phyloP scores from a whole-genome alignment of 2,888 invertebrate genomes.

The Xestia rhomboidea region DNA sequence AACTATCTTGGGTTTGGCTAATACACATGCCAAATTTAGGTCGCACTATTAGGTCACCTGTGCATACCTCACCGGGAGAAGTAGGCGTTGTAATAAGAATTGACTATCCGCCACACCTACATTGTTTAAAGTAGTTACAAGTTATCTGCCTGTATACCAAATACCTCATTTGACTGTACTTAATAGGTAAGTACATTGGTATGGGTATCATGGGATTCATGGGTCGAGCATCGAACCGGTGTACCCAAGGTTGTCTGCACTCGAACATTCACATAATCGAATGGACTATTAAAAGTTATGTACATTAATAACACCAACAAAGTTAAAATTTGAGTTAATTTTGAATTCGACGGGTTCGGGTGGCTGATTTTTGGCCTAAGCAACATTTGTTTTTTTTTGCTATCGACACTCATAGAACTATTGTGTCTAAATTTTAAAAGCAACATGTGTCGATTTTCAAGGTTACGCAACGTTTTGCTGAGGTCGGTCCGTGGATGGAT shows the following conservation, averaged over 20 bases:
- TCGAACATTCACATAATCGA: not conserved
- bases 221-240: constrained; percentile 11
- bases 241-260: constrained; percentile 17
- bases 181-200: not conserved
- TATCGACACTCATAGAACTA: too few species aligned
- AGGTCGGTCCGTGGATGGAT: not conserved
- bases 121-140: not conserved
- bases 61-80: not conserved
- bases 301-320: not conserved
- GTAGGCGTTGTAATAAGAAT: not conserved
- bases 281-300: not conserved
- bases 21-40: not conserved
- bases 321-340: not conserved
- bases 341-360: not conserved
- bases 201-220: constrained; percentile 27
- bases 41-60: not conserved
- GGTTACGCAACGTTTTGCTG: too few species aligned
- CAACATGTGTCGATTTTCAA: not conserved
- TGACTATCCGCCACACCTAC: not conserved
- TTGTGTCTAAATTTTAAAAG: not conserved
- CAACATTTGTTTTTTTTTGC: too few species aligned
- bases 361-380: too few species aligned
- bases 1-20: not conserved
- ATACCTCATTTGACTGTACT: not conserved
- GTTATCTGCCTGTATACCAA: not conserved